phyloP scores from a whole-genome alignment of 2,888 invertebrate species.

The Leptopilina myrica region DNA sequence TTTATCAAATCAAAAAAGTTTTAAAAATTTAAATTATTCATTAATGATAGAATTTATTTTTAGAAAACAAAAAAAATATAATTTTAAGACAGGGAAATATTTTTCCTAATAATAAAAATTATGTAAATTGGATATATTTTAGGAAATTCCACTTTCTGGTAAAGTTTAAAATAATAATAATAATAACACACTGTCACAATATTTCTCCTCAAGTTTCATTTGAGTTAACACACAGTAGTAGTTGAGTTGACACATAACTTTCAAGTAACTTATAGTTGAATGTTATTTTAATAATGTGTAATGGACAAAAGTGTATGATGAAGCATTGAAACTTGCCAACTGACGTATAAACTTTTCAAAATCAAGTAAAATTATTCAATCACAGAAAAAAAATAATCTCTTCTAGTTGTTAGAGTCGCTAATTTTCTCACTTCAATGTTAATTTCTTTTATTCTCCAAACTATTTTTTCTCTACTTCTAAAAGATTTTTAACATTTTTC shows the following conservation, averaged over 20 bases:
- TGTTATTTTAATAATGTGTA: not conserved
- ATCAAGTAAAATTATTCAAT: not conserved
- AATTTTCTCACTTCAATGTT: slow-evolving; percentile 8
- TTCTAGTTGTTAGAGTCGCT: not conserved
- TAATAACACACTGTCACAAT: not conserved
- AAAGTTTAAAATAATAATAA: not conserved
- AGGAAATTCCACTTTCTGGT: not conserved
- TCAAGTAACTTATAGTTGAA: not conserved
- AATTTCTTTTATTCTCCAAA: not conserved
- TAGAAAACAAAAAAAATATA: too few relatives aligned
- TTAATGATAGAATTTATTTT: too few relatives aligned
- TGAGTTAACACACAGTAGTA: not conserved
- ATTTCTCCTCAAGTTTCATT: not conserved
- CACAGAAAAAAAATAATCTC: slow-evolving; percentile 1
- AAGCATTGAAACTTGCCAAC: not conserved
- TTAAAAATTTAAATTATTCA: too few relatives aligned
- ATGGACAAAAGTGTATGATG: not conserved
- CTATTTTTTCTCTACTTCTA: not conserved
- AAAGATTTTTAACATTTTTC: not conserved
- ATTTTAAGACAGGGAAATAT: too few relatives aligned
- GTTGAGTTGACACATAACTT: not conserved
- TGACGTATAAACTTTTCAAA: not conserved
- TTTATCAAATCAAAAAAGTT: too few relatives aligned
- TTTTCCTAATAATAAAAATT: too few relatives aligned
- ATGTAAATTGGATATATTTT: too few relatives aligned